Conservation (phyloP, 2,888 invertebrate species). For the Andrena chrysosceles region DNA sequence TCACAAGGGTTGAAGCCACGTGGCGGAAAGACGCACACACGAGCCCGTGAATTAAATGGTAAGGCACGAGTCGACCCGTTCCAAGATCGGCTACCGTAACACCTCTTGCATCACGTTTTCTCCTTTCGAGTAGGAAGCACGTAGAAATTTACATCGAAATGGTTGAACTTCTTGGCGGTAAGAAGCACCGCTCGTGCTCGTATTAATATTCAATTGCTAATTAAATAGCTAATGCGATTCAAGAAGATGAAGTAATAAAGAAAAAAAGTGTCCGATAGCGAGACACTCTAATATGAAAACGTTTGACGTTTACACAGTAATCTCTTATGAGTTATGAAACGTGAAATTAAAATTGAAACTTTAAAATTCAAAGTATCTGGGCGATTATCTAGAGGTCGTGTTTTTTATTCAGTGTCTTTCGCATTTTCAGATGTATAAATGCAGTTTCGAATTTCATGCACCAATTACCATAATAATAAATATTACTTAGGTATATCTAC, state of each 20-base stretch:
- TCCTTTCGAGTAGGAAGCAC: neutral
- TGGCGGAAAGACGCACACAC: slow-evolving; percentile 68
- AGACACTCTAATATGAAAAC: neutral
- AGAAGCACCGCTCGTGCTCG: neutral
- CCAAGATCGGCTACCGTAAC: slow-evolving; percentile 15
- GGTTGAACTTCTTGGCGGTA: neutral
- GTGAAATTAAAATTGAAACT: neutral
- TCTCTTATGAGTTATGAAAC: neutral
- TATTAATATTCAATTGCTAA: slow-evolving; percentile 30
- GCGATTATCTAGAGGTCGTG: neutral
- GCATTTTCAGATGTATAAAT: no score
- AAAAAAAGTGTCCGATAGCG: neutral
- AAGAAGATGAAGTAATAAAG: neutral
- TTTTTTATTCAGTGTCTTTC: no score
- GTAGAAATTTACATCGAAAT: slow-evolving; percentile 19
- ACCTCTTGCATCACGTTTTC: slow-evolving; percentile 21
- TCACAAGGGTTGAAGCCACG: slow-evolving; percentile 82
- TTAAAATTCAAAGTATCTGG: neutral
- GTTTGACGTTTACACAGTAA: neutral
- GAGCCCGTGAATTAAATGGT: slow-evolving; percentile 37
- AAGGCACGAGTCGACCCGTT: slow-evolving; percentile 14
- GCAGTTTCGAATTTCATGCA: no score
- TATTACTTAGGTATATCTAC: neutral
- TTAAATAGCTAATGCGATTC: neutral
- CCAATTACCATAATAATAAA: neutral